Evolutionary conservation across 1,140 invertebrate genomes (phyloP).

Genomic region (Drosophila tropicalis): DNA sequence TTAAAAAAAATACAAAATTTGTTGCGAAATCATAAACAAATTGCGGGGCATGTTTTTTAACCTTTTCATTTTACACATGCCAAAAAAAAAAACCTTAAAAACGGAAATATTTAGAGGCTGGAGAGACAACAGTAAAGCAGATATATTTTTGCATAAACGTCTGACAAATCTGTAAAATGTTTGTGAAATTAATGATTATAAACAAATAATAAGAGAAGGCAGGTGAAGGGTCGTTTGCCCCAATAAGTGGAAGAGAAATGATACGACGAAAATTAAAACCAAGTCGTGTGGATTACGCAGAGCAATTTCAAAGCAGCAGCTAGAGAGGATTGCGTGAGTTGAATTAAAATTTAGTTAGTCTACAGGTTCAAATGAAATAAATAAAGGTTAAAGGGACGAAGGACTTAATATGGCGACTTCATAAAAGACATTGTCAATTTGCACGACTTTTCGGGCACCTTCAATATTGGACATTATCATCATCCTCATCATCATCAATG

Average conservation of each 20-base stretch:
- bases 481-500: neutral
- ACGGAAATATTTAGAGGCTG: slow-evolving; percentile 24
- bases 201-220: slow-evolving; percentile 55
- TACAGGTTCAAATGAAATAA: too few species aligned
- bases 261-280: slow-evolving; percentile 19
- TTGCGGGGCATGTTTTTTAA: slow-evolving; percentile 28
- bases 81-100: slow-evolving; percentile 4
- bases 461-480: neutral
- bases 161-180: slow-evolving; percentile 43
- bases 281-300: slow-evolving; percentile 8
- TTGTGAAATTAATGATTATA: slow-evolving; percentile 69
- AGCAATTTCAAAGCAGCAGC: neutral
- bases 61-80: slow-evolving; percentile 9
- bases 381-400: too few species aligned
- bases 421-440: neutral
- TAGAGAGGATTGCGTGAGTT: neutral
- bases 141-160: slow-evolving; percentile 44
- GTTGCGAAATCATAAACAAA: slow-evolving; percentile 57
- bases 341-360: too few species aligned
- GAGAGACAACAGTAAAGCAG: slow-evolving; percentile 32
- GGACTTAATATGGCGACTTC: too few species aligned
- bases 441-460: neutral
- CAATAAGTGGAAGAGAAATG: slow-evolving; percentile 29
- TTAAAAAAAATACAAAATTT: slow-evolving; percentile 22
- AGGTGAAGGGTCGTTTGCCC: slow-evolving; percentile 61